Evolutionary conservation across 2,888 invertebrate genomes (phyloP), one percentile per base, ranked within the genome.

Genomic region (Agrilus biguttatus): DNA sequence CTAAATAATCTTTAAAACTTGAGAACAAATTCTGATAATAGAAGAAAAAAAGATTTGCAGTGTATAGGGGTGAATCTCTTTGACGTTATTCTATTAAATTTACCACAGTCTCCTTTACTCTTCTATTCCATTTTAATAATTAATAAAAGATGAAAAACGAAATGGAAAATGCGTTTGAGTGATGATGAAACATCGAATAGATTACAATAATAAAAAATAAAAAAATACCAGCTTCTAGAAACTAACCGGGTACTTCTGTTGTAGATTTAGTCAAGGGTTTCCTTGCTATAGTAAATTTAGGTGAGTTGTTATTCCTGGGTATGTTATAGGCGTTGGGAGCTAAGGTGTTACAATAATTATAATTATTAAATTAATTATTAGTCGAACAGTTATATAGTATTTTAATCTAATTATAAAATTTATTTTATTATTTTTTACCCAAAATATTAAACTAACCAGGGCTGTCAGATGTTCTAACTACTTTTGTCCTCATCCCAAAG

Each of bases 271-370:
- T 58, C 58, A 70, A 65, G 35, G 74, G 69, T 60, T 75, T 81
- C 47, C 74, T 69, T 33, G 80, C 78, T 58, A 83, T 74, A 2
- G 78, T 76, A 55, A 73, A 80, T 51, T 71, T 78, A 47, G 74
- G 68, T 35, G 75, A 73, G 49, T 67, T 70, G 49, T 75, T 75
- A 47, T 80, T 72, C 49, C 77, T 78, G 55, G 76, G 75, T 4
- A 83, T 78, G 59, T 81, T 76, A 61, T 87, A 88, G 62, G 83
- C 81, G 23, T 86, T 85, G 1, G 88, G 88, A 7, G 86, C 84
- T 4, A 86, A 19, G 83, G 34, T 45, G 37, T 14, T 41, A 36
- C 36, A 21, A 37, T 19, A 58, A 58, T 28, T 28, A 28, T 28
- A 10, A 28, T 10, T 28, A 28, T 28, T 28, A 28, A 28, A 28